Evolutionary conservation across 2,888 invertebrate genomes (phyloP).

Genomic region (Hypsopygia costalis): DNA sequence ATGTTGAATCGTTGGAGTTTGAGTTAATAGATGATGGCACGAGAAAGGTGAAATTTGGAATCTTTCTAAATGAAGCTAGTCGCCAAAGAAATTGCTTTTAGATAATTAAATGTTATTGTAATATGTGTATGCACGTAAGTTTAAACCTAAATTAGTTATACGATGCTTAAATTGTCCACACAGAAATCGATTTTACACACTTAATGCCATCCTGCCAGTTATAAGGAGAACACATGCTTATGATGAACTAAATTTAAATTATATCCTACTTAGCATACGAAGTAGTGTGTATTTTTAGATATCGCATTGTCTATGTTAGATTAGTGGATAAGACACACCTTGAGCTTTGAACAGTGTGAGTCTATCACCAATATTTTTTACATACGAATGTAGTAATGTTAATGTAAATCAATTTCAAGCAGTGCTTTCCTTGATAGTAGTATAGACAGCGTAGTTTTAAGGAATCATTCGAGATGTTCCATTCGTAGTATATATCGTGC

Average conservation of each 20-base stretch:
- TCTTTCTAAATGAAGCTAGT: constrained; percentile 77
- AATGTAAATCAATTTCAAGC: constrained; percentile 44
- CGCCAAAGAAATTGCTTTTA: constrained; percentile 72
- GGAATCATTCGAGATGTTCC: constrained; percentile 34
- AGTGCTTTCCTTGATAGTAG: constrained; percentile 55
- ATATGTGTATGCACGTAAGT: constrained; percentile 72
- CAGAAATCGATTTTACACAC: constrained; percentile 73
- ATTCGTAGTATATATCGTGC: constrained; percentile 14
- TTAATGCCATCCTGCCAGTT: constrained; percentile 76
- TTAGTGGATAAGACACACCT: constrained; percentile 71
- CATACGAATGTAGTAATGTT: constrained; percentile 48
- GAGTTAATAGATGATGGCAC: constrained; percentile 20
- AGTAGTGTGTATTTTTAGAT: constrained; percentile 79
- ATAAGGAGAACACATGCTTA: constrained; percentile 73
- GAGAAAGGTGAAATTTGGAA: constrained; percentile 62
- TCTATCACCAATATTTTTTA: constrained; percentile 74
- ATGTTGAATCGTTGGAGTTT: constrained; percentile 15
- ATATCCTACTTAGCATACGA: constrained; percentile 74
- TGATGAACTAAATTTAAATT: constrained; percentile 69
- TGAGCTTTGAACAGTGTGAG: constrained; percentile 72
- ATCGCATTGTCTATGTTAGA: constrained; percentile 78
- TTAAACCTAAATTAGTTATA: constrained; percentile 67
- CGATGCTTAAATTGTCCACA: constrained; percentile 76
- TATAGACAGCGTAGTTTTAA: constrained; percentile 42
- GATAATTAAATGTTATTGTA: constrained; percentile 66